These are phyloP conservation scores for Pleuronectes platessa DNA, from an alignment of 2,113 vertebrate genomes.

Conservation along the genomic window DNA sequence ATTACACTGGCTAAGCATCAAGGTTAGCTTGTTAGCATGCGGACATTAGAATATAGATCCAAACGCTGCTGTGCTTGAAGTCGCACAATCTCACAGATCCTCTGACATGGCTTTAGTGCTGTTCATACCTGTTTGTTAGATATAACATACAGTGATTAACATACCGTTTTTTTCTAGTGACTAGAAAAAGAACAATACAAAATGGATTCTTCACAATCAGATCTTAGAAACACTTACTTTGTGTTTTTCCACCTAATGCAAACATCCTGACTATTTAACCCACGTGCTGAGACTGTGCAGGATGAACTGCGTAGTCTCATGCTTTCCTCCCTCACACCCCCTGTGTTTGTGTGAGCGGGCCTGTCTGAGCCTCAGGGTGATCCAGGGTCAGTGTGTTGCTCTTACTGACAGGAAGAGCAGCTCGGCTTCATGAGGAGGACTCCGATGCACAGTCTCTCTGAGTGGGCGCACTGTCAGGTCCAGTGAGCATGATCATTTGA, in stretches of 20 bases:
- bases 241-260: neutral
- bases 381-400: conserved; percentile 16
- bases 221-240: too few species aligned
- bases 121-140: too few species aligned
- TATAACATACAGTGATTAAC: too few species aligned
- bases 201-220: neutral
- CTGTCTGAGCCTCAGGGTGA: conserved; percentile 25
- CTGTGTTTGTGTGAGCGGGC: conserved; percentile 3
- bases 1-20: neutral
- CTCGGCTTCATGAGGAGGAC: conserved; percentile 3
- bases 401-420: conserved; percentile 21
- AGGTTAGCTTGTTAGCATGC: neutral
- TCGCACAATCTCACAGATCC: neutral
- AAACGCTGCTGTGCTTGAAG: neutral
- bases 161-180: too few species aligned
- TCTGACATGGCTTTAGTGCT: too few species aligned
- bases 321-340: neutral
- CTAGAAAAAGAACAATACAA: too few species aligned
- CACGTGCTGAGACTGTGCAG: neutral
- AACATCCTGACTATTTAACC: neutral
- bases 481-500: conserved; percentile 43
- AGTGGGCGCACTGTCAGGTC: conserved; percentile 46
- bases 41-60: too few species aligned
- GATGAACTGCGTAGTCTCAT: neutral
- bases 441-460: neutral